Base-by-base conservation (phyloP, 2,888 invertebrate species). In the Caenorhabditis auriculariae region DNA sequence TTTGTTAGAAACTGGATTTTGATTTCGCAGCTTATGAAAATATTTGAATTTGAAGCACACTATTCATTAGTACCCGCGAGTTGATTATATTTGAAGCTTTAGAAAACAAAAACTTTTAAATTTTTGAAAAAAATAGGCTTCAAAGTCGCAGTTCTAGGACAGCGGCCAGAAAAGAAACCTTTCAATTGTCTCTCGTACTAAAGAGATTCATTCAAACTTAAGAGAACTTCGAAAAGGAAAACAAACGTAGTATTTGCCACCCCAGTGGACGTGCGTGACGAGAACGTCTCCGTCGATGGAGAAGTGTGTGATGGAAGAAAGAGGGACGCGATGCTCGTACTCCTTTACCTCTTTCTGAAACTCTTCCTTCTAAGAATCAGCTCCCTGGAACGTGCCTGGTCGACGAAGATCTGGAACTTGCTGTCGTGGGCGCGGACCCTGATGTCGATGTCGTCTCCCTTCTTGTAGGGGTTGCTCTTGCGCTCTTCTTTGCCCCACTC, bases 401-500 rank as follows among this genome's bases (percentile, higher is more conserved):
- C 75, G 47, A 72, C 74, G 58, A 75, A 77, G 65, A 79, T 74
- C 51, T 75, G 72, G 74, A 78, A 81, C 45, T 71, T 68, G 67
- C 60, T 62, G 69, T 80, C 80, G 58, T 81, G 80, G 42, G 80
- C 81, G 37, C 81, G 74, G 51, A 80, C 70, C 53, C 80, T 71
- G 58, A 80, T 68, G 64, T 80, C 81, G 67, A 81, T 66, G 52
- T 74, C 73, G 39, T 80, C 80, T 37, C 80, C 80, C 66, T 72
- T 64, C 61, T 80, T 79, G 69, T 69, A 77, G 27, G 80, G 80
- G 60, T 78, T 78, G 57, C 72, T 69, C 71, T 80, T 80, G 54
- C 80, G 70, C 69, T 80, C 78, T 66, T 80, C 81, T 59, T 81
- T 81, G 54, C 78, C 81, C 81, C 81, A 81, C 55, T 80, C 78